phyloP scores from a whole-genome alignment of 2,888 invertebrate species.

The Phalera bucephala region DNA sequence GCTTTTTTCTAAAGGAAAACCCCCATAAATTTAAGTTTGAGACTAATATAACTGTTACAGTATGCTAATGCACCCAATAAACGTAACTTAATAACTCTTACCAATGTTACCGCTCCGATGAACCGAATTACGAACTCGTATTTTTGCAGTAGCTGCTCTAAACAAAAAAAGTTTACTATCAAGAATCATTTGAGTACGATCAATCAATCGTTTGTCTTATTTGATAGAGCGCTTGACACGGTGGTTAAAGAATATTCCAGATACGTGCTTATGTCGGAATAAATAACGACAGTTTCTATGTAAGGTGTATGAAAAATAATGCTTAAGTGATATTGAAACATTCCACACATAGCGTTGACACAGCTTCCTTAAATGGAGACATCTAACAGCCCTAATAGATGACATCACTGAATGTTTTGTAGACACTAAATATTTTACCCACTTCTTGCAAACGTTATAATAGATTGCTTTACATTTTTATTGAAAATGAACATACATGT shows the following conservation, averaged over 20 bases:
- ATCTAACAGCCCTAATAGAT: constrained; percentile 32
- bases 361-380: constrained; percentile 21
- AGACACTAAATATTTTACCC: constrained; percentile 12
- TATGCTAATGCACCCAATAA: no score
- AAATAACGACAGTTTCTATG: background rate
- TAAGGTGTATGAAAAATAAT: constrained; percentile 7
- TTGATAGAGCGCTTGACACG: background rate
- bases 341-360: constrained; percentile 14
- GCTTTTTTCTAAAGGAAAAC: no score
- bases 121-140: no score
- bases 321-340: constrained; percentile 16
- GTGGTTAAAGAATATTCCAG: background rate
- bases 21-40: no score
- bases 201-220: background rate
- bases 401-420: constrained; percentile 28
- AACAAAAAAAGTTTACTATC: no score
- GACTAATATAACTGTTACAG: no score
- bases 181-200: no score
- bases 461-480: constrained; percentile 6
- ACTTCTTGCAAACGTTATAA: constrained; percentile 13
- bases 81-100: no score
- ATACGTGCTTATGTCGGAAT: background rate
- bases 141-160: no score
- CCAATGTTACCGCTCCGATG: no score
- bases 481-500: constrained; percentile 10